phyloP scores from a whole-genome alignment of 2,113 vertebrate species.

The Echinops telfairi region DNA sequence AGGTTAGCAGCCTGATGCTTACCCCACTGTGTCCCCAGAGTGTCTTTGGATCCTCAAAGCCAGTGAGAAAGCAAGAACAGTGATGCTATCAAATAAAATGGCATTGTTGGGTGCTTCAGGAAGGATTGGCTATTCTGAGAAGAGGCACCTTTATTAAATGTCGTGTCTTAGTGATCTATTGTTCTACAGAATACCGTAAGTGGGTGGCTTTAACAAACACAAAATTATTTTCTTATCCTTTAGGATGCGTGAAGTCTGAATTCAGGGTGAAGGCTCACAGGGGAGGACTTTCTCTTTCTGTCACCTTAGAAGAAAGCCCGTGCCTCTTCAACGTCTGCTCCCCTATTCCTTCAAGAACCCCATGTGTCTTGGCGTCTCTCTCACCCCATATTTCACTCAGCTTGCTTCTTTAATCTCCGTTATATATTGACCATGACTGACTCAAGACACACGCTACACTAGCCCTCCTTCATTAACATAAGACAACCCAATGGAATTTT shows the following conservation, averaged over 20 bases:
- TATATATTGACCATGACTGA: not conserved
- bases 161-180: not conserved
- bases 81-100: not conserved
- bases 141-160: not conserved
- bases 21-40: not conserved
- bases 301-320: not conserved
- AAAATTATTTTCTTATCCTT: not conserved
- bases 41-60: not conserved
- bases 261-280: not conserved
- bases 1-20: not conserved
- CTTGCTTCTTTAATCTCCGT: not conserved
- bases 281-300: not conserved
- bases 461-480: not conserved
- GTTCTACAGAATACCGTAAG: not conserved
- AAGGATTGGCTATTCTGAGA: not conserved
- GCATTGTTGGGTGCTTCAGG: rapidly evolving
- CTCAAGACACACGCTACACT: not conserved
- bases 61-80: not conserved
- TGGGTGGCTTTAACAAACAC: not conserved
- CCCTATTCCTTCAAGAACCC: not conserved
- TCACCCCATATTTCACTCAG: not conserved
- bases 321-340: not conserved
- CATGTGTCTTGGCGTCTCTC: not conserved
- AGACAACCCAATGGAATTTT: not conserved
- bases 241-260: not conserved